phyloP scores from a whole-genome alignment of 2,113 vertebrate species.

The Mobula hypostoma region DNA sequence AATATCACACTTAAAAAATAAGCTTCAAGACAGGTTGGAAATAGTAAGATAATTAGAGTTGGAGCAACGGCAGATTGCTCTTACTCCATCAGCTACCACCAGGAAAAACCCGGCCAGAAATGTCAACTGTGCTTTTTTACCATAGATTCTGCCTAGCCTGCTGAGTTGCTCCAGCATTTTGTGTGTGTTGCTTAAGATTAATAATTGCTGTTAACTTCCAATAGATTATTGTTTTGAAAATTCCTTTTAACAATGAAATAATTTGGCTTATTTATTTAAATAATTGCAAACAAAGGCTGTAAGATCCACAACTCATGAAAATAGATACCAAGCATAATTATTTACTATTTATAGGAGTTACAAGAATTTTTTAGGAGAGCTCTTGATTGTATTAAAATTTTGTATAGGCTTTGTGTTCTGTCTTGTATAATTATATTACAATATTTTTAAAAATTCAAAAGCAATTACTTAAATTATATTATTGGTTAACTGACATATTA shows the following conservation, averaged over 20 bases:
- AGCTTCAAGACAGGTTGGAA: too few species aligned
- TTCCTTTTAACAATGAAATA: background rate
- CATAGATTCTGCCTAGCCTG: background rate
- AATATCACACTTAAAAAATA: too few species aligned
- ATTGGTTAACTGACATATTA: background rate
- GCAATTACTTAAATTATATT: background rate
- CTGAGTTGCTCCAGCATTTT: too few species aligned
- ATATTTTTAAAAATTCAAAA: background rate
- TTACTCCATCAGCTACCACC: too few species aligned
- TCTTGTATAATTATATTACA: background rate
- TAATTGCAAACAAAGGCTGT: background rate
- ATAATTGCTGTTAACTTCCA: background rate
- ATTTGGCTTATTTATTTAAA: background rate
- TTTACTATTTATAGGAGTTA: background rate
- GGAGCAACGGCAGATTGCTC: too few species aligned
- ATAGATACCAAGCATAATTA: background rate
- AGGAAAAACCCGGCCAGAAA: too few species aligned
- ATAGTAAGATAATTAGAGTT: too few species aligned
- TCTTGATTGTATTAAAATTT: background rate
- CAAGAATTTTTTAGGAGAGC: background rate
- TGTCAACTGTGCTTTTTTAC: too few species aligned
- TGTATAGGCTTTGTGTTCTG: background rate
- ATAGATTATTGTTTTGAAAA: background rate
- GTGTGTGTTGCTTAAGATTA: too few species aligned
- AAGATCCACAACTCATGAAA: background rate